A percentile compares a stretch with the other conserved stretches of the same genome.
Evolutionary conservation across 1,140 invertebrate species (phyloP).

Genomic region (Diorhabda sublineata): DNA sequence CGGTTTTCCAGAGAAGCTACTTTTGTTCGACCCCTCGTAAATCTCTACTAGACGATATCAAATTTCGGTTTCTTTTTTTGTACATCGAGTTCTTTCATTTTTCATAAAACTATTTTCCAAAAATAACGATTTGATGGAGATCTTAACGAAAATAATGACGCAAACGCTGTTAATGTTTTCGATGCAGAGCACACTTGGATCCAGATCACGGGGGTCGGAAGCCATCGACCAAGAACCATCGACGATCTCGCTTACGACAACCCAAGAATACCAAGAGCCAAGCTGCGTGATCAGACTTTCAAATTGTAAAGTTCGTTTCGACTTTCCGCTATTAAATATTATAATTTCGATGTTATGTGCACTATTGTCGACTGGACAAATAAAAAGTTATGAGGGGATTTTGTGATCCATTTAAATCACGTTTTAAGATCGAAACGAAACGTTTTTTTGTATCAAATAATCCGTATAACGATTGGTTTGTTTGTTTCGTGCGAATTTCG

Average conservation of each 20-base stretch:
- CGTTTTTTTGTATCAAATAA: no score
- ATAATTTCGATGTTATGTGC: constrained; percentile 32
- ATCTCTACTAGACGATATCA: no score
- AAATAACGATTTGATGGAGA: no score
- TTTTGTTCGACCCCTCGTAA: no score
- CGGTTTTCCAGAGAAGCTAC: no score
- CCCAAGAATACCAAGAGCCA: constrained; percentile 24
- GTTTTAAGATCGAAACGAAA: neutral
- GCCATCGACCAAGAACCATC: neutral
- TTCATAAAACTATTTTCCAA: no score
- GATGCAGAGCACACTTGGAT: constrained; percentile 25
- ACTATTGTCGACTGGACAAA: constrained; percentile 29
- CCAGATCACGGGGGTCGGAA: constrained; percentile 25
- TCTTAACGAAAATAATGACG: no score
- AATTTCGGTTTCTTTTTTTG: no score
- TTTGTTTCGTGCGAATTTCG: no score
- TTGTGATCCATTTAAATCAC: constrained; percentile 23
- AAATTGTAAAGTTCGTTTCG: constrained; percentile 21
- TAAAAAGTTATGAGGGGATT: constrained; percentile 30
- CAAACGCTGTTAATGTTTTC: neutral
- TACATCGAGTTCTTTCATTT: no score
- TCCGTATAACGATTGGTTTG: no score
- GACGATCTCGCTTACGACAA: constrained; percentile 8
- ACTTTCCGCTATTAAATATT: constrained; percentile 30
- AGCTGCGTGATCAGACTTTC: constrained; percentile 29